Evolutionary conservation across 2,888 invertebrate genomes (phyloP).

Genomic region (Caenorhabditis wallacei): DNA sequence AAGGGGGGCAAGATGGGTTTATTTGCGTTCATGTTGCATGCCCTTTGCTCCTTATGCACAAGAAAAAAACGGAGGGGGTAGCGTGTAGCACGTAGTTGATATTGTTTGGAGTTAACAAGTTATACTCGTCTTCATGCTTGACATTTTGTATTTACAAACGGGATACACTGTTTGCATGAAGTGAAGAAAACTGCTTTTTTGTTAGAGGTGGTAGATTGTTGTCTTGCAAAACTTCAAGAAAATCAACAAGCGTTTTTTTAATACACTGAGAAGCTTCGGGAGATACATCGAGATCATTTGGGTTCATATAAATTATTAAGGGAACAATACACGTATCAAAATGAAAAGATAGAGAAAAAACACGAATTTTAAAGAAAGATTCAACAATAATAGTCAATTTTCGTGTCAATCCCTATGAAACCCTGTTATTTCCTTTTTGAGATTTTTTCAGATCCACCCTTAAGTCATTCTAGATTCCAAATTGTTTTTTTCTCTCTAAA

Average conservation of each 20-base stretch:
- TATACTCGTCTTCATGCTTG: conserved; percentile 42
- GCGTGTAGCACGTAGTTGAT: conserved; percentile 41
- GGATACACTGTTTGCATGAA: conserved; percentile 61
- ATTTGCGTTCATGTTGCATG: conserved; percentile 60
- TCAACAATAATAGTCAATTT: no score
- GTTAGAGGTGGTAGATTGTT: conserved; percentile 18
- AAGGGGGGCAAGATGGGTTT: conserved; percentile 5
- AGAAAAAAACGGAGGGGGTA: not conserved
- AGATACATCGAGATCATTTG: conserved; percentile 2
- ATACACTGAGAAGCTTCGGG: conserved; percentile 1
- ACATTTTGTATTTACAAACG: conserved; percentile 53
- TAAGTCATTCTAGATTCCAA: no score
- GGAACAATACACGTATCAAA: not conserved
- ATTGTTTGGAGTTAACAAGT: conserved; percentile 61
- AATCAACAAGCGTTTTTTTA: conserved; percentile 29
- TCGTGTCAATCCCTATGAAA: no score
- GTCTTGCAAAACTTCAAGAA: conserved; percentile 36
- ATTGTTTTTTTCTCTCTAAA: not conserved
- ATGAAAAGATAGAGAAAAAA: not conserved
- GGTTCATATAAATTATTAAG: not conserved
- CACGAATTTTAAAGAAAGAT: no score
- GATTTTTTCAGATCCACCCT: no score
- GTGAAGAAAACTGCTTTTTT: conserved; percentile 57
- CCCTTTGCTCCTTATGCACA: conserved; percentile 31
- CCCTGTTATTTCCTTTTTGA: no score